Base-by-base conservation (phyloP, 2,113 vertebrate genomes). In the Pollachius pollachius region DNA sequence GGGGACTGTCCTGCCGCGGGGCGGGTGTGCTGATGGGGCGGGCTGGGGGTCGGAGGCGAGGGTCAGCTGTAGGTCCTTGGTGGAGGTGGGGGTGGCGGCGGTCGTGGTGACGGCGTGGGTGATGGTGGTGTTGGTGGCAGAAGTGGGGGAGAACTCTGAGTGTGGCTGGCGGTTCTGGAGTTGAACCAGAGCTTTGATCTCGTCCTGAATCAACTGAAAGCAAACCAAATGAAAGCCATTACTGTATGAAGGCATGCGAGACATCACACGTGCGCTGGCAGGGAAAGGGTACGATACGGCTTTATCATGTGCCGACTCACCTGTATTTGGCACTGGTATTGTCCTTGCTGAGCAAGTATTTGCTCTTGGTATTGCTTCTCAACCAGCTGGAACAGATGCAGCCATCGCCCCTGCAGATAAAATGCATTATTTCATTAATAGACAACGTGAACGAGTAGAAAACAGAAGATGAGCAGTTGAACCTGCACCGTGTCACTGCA, bases 301-400 rank as follows among this genome's bases (percentile, higher is more conserved):
- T 21, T 9, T 1, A 19, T 8, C 9, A 16, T 61, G 71, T 2
- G 16, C 19, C 15, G 76, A 89, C 41, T 75, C 2, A 89, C 96
- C 85, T 97, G 96, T 80, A 98, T 95, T 81, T 98, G 97, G 84
- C 90, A 94, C 91, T 94, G 94, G 84, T 98, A 97, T 69, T 97
- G 94, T 56, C 96, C 95, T 83, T 97, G 96, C 85, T 97, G 97
- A 71, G 94, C 93, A 7, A 91, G 87, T 67, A 98, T 96, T 81
- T 98, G 96, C 16, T 96, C 94, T 75, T 97, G 95, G 79, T 95
- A 97, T 88, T 97, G 96, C 73, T 94, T 95, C 85, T 98, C 96
- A 68, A 98, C 94, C 84, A 95, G 87, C 74, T 85, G 93, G 87
- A 99, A 92, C 0, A 99, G 92, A 27, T 96, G 95, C 9, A 97